Conservation (phyloP, 1,140 invertebrate species). For the Platyscapa corneri region DNA sequence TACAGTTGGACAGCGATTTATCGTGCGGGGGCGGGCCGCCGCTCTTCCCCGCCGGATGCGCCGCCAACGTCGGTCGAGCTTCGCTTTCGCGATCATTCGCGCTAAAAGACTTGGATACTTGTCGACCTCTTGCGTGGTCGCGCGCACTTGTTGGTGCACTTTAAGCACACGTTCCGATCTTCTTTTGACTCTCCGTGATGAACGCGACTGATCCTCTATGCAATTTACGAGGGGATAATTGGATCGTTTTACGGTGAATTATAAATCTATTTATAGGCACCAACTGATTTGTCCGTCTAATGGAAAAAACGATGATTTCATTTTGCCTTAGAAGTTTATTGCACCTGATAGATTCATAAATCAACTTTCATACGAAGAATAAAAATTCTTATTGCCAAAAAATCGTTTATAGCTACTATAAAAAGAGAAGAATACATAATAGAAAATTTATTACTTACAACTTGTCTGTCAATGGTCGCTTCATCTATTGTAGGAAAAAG, state of each 20-base stretch:
- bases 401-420: not conserved
- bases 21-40: not conserved
- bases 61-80: not conserved
- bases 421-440: not conserved
- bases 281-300: not conserved
- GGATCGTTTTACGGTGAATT: not conserved
- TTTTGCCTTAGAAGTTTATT: not conserved
- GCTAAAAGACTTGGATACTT: too few relatives aligned
- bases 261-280: not conserved
- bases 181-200: not conserved
- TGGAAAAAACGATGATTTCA: not conserved
- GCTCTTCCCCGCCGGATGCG: not conserved
- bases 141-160: too few relatives aligned
- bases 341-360: not conserved
- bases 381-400: not conserved
- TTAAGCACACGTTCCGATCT: not conserved
- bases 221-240: not conserved
- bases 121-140: too few relatives aligned
- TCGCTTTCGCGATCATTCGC: not conserved
- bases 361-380: not conserved
- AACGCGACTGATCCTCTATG: not conserved
- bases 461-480: too few relatives aligned
- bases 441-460: too few relatives aligned
- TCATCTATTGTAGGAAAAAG: too few relatives aligned
- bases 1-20: conserved; percentile 25